Percentiles rank a stretch among this genome's conserved stretches.
These are phyloP conservation scores for Lepidochrysops patricia DNA, from an alignment of 2,888 invertebrate species.

Conservation along the genomic window DNA sequence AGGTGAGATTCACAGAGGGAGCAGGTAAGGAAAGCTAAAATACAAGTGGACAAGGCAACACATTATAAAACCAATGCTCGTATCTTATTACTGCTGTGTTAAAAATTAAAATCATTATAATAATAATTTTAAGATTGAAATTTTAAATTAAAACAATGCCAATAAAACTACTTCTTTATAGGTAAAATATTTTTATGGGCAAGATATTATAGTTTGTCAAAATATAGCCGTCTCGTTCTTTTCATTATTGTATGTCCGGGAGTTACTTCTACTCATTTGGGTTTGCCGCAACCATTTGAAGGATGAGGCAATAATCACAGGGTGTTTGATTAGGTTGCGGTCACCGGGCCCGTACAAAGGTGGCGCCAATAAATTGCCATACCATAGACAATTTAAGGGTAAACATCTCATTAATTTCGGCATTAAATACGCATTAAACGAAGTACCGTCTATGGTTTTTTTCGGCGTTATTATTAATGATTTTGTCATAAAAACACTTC, in stretches of 20 bases:
- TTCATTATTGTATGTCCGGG: neutral
- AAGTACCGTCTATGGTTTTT: neutral
- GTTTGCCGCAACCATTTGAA: conserved; percentile 39
- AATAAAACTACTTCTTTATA: no score
- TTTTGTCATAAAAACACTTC: neutral
- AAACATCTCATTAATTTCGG: conserved; percentile 2
- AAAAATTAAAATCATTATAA: no score
- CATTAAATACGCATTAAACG: conserved; percentile 6
- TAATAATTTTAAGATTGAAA: no score
- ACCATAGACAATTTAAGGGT: conserved; percentile 12
- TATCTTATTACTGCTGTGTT: no score
- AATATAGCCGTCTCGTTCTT: no score
- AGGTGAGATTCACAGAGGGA: neutral
- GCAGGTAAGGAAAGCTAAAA: neutral
- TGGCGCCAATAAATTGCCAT: conserved; percentile 62
- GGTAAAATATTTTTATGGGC: no score
- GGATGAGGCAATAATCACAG: conserved; percentile 62
- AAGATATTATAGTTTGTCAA: no score
- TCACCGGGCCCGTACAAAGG: conserved; percentile 37
- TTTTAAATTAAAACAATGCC: no score
- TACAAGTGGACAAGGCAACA: no score
- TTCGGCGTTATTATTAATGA: neutral
- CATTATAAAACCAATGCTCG: no score
- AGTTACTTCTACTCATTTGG: conserved; percentile 42
- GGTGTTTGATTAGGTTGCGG: conserved; percentile 70